Evolutionary conservation across 2,888 invertebrate genomes (phyloP).

Genomic region (Bellardia pandia): DNA sequence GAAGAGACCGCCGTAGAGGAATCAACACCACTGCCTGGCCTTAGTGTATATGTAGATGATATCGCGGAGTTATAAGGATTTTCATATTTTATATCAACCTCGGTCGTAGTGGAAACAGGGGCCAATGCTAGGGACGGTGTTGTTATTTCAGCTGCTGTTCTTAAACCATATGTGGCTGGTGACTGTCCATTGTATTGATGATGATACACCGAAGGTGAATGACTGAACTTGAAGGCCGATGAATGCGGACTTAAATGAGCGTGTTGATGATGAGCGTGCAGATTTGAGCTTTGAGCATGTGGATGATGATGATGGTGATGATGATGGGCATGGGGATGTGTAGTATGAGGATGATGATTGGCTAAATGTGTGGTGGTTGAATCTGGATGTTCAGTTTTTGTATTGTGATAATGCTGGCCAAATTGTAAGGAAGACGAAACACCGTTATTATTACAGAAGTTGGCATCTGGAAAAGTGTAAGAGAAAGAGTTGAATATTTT

Average conservation of each 20-base stretch:
- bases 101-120: constrained; percentile 75
- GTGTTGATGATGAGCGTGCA: constrained; percentile 76
- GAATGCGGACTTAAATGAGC: constrained; percentile 69
- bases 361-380: constrained; percentile 81
- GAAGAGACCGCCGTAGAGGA: constrained; percentile 81
- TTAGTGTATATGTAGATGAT: constrained; percentile 82
- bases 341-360: constrained; percentile 75
- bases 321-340: constrained; percentile 68
- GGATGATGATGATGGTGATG: constrained; percentile 75
- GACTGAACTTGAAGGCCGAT: constrained; percentile 78
- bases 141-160: constrained; percentile 76
- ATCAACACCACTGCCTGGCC: constrained; percentile 79
- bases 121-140: constrained; percentile 74
- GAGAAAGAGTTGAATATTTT: constrained; percentile 11
- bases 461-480: constrained; percentile 74
- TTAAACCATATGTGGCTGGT: constrained; percentile 74
- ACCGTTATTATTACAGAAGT: constrained; percentile 79
- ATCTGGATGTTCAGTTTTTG: constrained; percentile 83
- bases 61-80: constrained; percentile 82
- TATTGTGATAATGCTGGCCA: constrained; percentile 79
- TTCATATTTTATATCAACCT: constrained; percentile 82
- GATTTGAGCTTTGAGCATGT: constrained; percentile 56
- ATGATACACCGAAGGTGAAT: constrained; percentile 74
- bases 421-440: constrained; percentile 72
- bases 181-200: constrained; percentile 75